A percentile compares a stretch with the other conserved stretches of the same genome.
Evolutionary conservation across 2,797 vertebrate genomes (phyloP).

Genomic region (Parauchenoglanis ngamensis): DNA sequence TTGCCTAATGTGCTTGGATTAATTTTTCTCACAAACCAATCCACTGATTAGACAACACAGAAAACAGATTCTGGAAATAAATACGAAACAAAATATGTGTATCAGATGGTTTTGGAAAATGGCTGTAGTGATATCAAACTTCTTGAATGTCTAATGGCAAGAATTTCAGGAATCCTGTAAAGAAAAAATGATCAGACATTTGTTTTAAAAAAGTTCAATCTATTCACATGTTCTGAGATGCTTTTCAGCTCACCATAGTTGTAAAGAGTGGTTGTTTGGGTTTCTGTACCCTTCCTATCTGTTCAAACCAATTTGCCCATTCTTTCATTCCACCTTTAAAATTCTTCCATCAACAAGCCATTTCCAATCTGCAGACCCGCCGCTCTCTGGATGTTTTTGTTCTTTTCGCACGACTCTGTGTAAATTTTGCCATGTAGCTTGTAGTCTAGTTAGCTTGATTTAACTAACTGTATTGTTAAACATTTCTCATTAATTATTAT

Average conservation of each 20-base stretch:
- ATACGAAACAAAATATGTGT: background rate
- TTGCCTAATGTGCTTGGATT: background rate
- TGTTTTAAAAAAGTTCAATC: no score
- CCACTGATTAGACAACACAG: background rate
- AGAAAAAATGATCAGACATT: no score
- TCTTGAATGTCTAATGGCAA: no score
- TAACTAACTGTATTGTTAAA: background rate
- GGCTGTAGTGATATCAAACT: no score
- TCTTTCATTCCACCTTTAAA: no score
- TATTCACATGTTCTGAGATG: background rate
- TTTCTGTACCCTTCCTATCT: background rate
- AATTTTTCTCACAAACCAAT: background rate
- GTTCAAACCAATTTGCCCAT: background rate
- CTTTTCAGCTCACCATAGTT: background rate
- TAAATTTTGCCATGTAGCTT: background rate
- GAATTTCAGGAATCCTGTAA: no score
- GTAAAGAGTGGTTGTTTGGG: background rate
- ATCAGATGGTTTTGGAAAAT: background rate
- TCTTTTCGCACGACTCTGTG: background rate
- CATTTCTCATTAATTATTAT: background rate
- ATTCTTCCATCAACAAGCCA: background rate
- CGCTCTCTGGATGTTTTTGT: background rate
- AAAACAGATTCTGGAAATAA: background rate
- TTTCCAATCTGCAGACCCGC: background rate
- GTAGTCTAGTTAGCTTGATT: background rate